Evolutionary conservation across 2,113 vertebrate genomes (phyloP).

Genomic region (Sisor rabdophorus): DNA sequence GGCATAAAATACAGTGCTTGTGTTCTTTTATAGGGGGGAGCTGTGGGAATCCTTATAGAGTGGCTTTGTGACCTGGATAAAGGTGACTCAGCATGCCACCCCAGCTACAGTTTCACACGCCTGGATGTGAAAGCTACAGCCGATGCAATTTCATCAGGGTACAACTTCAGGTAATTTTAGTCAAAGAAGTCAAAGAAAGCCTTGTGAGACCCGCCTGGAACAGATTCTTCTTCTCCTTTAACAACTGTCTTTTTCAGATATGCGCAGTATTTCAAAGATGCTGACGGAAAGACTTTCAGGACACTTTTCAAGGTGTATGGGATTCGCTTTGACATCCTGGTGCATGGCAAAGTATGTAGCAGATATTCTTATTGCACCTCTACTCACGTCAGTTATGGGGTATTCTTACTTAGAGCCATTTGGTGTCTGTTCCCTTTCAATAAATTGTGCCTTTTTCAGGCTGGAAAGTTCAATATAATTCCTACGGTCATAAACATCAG

Average conservation of each 20-base stretch:
- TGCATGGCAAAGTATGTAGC: constrained; percentile 79
- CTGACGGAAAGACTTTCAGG: constrained; percentile 67
- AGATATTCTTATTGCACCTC: background rate
- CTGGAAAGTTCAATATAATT: constrained; percentile 85
- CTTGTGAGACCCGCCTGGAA: background rate
- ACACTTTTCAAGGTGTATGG: constrained; percentile 83
- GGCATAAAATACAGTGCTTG: background rate
- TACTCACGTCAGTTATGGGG: background rate
- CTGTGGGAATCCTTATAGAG: constrained; percentile 82
- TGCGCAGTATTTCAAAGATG: constrained; percentile 77
- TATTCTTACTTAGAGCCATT: background rate
- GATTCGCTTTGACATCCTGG: constrained; percentile 83
- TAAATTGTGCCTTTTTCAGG: constrained; percentile 61
- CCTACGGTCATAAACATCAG: constrained; percentile 81
- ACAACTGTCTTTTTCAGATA: constrained; percentile 64
- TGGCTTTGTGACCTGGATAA: constrained; percentile 92
- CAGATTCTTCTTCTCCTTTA: background rate
- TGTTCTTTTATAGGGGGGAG: constrained; percentile 74
- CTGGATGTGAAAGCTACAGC: constrained; percentile 71
- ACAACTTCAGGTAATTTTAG: constrained; percentile 82
- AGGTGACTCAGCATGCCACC: constrained; percentile 75
- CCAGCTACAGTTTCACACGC: constrained; percentile 80
- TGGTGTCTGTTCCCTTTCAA: background rate
- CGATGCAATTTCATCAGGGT: constrained; percentile 72
- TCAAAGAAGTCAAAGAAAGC: background rate